These are phyloP conservation scores for Choloepus didactylus DNA, from an alignment of 2,797 vertebrate genomes.

Conservation along the genomic window DNA sequence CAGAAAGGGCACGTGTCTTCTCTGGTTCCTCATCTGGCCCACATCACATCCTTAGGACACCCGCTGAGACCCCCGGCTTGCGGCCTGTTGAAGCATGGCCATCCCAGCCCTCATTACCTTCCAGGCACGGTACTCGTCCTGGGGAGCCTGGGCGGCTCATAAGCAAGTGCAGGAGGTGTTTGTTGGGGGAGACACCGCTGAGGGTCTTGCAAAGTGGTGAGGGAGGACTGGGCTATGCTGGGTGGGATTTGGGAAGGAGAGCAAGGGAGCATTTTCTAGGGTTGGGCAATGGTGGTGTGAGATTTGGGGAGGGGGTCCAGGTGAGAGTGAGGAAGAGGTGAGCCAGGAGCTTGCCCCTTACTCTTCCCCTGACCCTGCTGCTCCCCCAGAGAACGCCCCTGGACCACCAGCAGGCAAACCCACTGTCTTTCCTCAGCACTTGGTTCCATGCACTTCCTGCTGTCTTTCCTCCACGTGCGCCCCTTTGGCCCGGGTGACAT, in stretches of 20 bases:
- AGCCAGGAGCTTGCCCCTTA: not conserved
- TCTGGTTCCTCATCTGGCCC: not conserved
- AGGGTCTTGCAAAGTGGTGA: not conserved
- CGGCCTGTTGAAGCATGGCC: not conserved
- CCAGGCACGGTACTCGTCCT: not conserved
- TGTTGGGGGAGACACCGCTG: not conserved
- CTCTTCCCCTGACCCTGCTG: too few relatives aligned
- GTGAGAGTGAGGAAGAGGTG: not conserved
- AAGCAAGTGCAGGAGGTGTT: not conserved
- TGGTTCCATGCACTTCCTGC: not conserved
- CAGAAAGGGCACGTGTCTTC: fast-evolving
- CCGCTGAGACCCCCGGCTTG: not conserved
- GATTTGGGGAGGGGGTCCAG: fast-evolving
- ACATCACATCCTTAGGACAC: fast-evolving
- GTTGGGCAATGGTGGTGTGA: not conserved
- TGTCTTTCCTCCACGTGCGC: too few relatives aligned
- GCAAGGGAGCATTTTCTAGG: not conserved
- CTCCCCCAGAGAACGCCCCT: not conserved
- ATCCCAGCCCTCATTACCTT: not conserved
- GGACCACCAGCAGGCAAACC: not conserved
- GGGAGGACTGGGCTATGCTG: fast-evolving
- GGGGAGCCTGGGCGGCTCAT: not conserved
- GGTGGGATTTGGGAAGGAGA: not conserved
- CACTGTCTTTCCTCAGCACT: not conserved
- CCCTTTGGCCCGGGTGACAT: not conserved